Evolutionary conservation across 1,140 invertebrate species (phyloP), one percentile per base, ranked within the genome.

Genomic region (Pseudobourletiella spinata): DNA sequence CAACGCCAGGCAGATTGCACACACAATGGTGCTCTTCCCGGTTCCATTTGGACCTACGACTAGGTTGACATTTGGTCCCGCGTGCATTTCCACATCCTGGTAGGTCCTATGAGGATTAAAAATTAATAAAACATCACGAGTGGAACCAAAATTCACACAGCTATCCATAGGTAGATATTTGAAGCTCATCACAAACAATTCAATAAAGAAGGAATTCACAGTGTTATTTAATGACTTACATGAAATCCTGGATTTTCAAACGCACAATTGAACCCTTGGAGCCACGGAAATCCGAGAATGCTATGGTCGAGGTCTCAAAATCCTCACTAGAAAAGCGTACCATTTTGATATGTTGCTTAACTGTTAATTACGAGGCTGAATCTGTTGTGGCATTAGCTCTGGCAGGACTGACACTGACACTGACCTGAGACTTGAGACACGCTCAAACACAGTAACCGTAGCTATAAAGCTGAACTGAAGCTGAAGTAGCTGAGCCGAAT

Each of bases 21-120:
- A 89, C 2, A 97, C 86, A 72, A 98, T 85, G 0, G 94, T 90
- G 0, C 92, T 95, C 77, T 99, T 99, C n/a, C 91, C 95, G 15
- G 62, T 61, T 29, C 62, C 66, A 56, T 64, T 64, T 2, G 63
- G 59, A 3, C 67, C 68, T 24, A 69, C 18, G 26, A 69, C 57
- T 3, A 69, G 43, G 52, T 69, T 69, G n/a, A 69, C 61, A 54
- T 69, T 56, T 0, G 68, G 55, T 1, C 68, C 68, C 22, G 64
- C 61, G n/a, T 30, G 22, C 26, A 69, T 22, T 57, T 69, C 68
- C 3, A 64, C 68, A 29, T 58, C 51, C 15, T 62, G 62, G 28
- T 69, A 69, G 2, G 68, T 69, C 63, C 67, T 69, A 46, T 14
- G n/a, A n/a, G n/a, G n/a, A 57, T 4, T 16, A 57, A 22, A 3